These are phyloP conservation scores for Sapayoa aenigma DNA, from an alignment of 2,113 vertebrate genomes.

Conservation along the genomic window DNA sequence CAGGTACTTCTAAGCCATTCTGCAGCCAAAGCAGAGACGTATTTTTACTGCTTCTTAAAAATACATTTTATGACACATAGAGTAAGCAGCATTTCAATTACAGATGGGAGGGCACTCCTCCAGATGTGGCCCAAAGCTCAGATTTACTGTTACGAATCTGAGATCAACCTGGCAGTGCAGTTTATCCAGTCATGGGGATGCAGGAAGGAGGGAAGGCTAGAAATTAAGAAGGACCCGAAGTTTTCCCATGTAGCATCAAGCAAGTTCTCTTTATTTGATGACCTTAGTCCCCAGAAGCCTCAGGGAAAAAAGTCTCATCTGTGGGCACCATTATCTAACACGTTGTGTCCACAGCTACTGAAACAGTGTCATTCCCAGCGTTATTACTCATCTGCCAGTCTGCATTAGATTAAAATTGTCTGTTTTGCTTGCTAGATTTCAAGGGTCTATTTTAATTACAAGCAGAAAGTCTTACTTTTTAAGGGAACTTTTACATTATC, in stretches of 20 bases:
- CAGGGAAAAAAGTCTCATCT: not conserved
- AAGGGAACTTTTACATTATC: not conserved
- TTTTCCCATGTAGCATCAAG: not conserved
- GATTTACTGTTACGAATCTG: not conserved
- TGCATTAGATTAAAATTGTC: not conserved
- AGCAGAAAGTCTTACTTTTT: not conserved
- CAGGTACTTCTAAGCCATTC: slow-evolving; percentile 83
- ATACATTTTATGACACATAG: not conserved
- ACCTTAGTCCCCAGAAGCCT: not conserved
- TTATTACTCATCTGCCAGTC: not conserved
- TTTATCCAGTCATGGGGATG: not conserved
- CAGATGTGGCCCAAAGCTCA: not conserved
- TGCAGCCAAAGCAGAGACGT: slow-evolving; percentile 52
- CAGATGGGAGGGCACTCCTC: not conserved
- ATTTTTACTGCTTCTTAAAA: not conserved
- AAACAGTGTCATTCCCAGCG: not conserved
- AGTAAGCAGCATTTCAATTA: not conserved
- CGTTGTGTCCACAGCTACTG: not conserved
- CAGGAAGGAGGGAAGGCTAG: not conserved
- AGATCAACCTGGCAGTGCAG: not conserved
- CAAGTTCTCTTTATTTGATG: not conserved
- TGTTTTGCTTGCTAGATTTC: not conserved
- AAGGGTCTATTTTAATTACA: not conserved
- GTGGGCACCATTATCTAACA: not conserved
- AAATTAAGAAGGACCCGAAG: not conserved